phyloP scores from a whole-genome alignment of 2,888 invertebrate species.

The Xanthorhoe designata region DNA sequence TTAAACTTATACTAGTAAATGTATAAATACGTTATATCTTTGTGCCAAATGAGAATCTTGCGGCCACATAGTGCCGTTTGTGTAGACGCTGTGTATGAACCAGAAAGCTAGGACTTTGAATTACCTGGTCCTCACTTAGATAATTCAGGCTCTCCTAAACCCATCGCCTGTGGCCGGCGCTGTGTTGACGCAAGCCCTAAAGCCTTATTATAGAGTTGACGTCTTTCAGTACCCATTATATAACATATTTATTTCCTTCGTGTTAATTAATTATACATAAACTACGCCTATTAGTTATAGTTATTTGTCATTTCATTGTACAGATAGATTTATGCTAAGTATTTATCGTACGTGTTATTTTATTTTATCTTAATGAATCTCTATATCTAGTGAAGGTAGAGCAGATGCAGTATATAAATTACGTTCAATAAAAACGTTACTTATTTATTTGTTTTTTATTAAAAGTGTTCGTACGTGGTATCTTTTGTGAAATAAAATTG shows the following conservation, averaged over 20 bases:
- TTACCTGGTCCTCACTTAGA: not conserved
- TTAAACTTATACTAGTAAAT: conserved; percentile 30
- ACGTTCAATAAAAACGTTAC: conserved; percentile 83
- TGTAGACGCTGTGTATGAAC: not conserved
- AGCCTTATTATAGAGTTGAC: conserved; percentile 29
- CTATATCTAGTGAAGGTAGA: conserved; percentile 68
- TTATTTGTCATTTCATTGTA: conserved; percentile 59
- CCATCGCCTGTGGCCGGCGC: not conserved
- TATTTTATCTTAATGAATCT: conserved; percentile 65
- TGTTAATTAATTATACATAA: conserved; percentile 42
- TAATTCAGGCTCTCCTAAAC: not conserved
- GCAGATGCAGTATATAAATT: conserved; percentile 79
- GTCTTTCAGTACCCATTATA: conserved; percentile 35
- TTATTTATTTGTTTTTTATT: conserved; percentile 59
- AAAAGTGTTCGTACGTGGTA: not conserved
- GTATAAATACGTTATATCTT: conserved; percentile 32
- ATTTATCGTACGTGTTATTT: conserved; percentile 54
- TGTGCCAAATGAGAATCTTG: conserved; percentile 39
- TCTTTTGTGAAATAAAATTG: too few species aligned
- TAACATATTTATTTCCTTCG: conserved; percentile 43
- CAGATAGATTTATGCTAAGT: conserved; percentile 56
- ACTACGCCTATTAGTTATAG: conserved; percentile 50
- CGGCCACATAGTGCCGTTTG: not conserved
- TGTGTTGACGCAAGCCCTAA: conserved; percentile 9
- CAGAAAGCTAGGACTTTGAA: not conserved